Conservation (phyloP, 2,797 vertebrate genomes). For the Cichlasoma orientale region DNA sequence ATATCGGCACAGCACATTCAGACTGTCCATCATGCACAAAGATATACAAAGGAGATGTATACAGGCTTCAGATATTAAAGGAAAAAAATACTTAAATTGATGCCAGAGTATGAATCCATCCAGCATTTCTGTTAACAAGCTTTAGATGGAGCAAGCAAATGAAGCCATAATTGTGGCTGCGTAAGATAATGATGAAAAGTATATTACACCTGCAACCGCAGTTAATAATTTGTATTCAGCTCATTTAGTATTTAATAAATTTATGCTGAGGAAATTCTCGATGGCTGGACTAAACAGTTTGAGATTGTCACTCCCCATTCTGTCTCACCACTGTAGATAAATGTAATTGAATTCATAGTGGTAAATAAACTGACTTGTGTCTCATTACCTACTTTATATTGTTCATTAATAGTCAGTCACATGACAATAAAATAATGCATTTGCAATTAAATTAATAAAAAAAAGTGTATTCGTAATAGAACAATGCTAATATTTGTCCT, state of each 20-base stretch:
- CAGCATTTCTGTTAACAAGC: neutral
- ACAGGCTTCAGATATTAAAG: too few species aligned
- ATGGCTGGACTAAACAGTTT: conserved; percentile 18
- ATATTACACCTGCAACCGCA: conserved; percentile 6
- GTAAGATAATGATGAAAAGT: conserved; percentile 22
- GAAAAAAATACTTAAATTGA: neutral
- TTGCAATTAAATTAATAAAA: neutral
- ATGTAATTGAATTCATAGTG: conserved; percentile 5
- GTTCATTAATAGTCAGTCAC: neutral
- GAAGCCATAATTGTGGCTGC: conserved; percentile 4
- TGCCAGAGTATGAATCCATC: neutral
- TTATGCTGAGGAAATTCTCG: conserved; percentile 33
- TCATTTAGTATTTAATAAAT: conserved; percentile 40
- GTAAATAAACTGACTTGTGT: neutral
- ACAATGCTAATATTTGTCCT: conserved; percentile 13
- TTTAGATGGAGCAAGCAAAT: neutral
- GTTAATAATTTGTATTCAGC: conserved; percentile 28
- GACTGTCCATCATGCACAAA: neutral
- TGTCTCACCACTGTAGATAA: neutral
- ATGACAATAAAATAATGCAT: neutral
- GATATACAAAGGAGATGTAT: neutral
- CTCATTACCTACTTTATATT: neutral
- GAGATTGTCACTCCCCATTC: neutral
- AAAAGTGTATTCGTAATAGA: neutral
- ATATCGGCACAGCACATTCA: neutral